A percentile compares a stretch with the other conserved stretches of the same genome.
These are phyloP conservation scores for Siderastrea siderea DNA, from an alignment of 92 coral and sea anemone species.

Conservation along the genomic window DNA sequence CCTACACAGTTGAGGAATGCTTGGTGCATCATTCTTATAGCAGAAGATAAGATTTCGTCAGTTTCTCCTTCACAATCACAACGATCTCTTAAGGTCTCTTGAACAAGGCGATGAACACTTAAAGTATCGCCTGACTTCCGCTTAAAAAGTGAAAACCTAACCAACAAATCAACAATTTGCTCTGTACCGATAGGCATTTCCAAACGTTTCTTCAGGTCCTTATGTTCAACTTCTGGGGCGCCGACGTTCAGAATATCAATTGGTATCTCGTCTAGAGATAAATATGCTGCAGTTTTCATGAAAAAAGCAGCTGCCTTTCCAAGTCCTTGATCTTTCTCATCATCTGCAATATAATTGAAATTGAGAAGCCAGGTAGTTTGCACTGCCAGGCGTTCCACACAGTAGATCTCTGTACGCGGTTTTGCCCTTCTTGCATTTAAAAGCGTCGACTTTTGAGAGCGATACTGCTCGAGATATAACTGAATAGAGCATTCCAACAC, in stretches of 20 bases:
- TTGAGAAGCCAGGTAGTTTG: conserved; percentile 72
- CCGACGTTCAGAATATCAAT: conserved; percentile 30
- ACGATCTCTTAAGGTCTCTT: conserved; percentile 22
- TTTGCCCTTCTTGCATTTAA: conserved; percentile 44
- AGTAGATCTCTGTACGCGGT: conserved; percentile 29
- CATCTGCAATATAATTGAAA: conserved; percentile 36
- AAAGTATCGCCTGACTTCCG: conserved; percentile 11
- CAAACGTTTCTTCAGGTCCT: too few species aligned
- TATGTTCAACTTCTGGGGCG: conserved; percentile 12
- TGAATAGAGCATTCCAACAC: conserved; percentile 13
- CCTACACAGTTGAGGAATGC: conserved; percentile 19
- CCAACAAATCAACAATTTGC: conserved; percentile 26
- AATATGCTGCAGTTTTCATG: conserved; percentile 22
- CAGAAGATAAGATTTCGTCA: neutral
- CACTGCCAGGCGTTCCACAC: conserved; percentile 57
- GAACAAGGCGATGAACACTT: conserved; percentile 46
- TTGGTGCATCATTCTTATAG: conserved; percentile 36
- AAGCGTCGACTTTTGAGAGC: conserved; percentile 28
- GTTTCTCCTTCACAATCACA: neutral
- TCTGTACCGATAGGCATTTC: conserved; percentile 10
- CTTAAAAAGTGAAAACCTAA: conserved; percentile 39
- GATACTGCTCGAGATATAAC: conserved; percentile 40
- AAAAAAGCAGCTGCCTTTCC: conserved; percentile 1
- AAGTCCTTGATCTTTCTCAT: conserved; percentile 29
- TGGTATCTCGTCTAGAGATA: conserved; percentile 41